A percentile compares a stretch with the other conserved stretches of the same genome.
phyloP scores from a whole-genome alignment of 2,888 invertebrate species.

The Lasioglossum leucozonium region DNA sequence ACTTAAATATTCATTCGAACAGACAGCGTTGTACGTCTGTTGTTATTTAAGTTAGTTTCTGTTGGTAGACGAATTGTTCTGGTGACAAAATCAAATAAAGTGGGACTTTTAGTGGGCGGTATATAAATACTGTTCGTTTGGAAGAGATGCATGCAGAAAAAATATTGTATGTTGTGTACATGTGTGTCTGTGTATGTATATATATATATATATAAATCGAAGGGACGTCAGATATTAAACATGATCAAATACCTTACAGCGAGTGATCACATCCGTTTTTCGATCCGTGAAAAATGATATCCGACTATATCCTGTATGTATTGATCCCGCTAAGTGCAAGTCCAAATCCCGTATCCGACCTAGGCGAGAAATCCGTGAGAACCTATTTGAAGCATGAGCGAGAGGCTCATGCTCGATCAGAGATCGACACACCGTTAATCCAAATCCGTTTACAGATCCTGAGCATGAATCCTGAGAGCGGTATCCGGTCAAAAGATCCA shows the following conservation, averaged over 20 bases:
- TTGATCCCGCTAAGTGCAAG: conserved; percentile 60
- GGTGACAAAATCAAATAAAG: conserved; percentile 37
- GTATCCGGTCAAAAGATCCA: conserved; percentile 66
- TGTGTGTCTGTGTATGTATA: conserved; percentile 18
- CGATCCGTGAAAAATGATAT: conserved; percentile 69
- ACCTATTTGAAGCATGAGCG: conserved; percentile 66
- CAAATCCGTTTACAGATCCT: conserved; percentile 65
- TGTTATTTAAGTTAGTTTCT: conserved; percentile 52
- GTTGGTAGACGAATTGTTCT: conserved; percentile 1
- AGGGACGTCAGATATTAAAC: conserved; percentile 70
- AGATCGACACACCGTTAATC: conserved; percentile 64
- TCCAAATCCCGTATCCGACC: conserved; percentile 71
- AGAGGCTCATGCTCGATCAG: conserved; percentile 44
- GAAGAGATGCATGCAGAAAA: conserved; percentile 73
- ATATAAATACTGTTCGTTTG: conserved; percentile 24
- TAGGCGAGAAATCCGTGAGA: conserved; percentile 71
- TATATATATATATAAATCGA: conserved; percentile 25
- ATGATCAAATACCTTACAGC: conserved; percentile 73
- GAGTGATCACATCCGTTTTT: conserved; percentile 61
- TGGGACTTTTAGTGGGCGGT: conserved; percentile 17
- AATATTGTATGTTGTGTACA: conserved; percentile 29
- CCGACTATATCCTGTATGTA: conserved; percentile 72
- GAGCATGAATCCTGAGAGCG: conserved; percentile 51
- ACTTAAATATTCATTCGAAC: conserved; percentile 43
- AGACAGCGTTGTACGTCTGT: conserved; percentile 30